Evolutionary conservation across 2,797 vertebrate genomes (phyloP), one percentile per base, ranked within the genome.

Genomic region (Microctenopoma lineatum): DNA sequence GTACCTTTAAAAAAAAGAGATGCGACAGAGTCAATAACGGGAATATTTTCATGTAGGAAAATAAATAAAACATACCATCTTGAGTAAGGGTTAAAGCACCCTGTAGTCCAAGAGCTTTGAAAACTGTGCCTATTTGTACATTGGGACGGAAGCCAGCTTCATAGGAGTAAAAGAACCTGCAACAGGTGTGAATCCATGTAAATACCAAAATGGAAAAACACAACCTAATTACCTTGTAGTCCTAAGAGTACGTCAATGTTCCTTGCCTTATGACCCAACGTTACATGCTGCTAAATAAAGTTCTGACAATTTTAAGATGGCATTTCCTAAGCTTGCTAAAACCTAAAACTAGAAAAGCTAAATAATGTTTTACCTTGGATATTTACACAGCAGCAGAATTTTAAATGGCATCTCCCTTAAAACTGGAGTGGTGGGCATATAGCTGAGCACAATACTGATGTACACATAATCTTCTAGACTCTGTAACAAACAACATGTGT

Each of bases 81-180:
- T 84, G 59, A 6, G 13, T 21, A 5, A 94, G 70, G 0, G n/a
- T 38, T 9, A 67, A 53, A 4, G 14, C 34, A 6, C 8, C 15
- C 21, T 50, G 68, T 18, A 41, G 36, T 4, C 44, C 7, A 12
- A 93, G 88, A 0, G 11, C 7, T 83, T 60, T 89, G 56, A 46
- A 70, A n/a, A 89, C 4, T 0, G 75, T 85, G 18, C 71, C 77
- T 59, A 67, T 69, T 5, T 16, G 18, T 0, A 91, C 8, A 32
- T 52, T 61, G 7, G 91, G 88, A 12, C 34, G 1, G 54, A 87
- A 87, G 5, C 92, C 90, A 58, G 81, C 56, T 36, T 77, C 74
- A 27, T 85, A 94, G 0, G 90, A 81, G 26, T 85, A 77, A 57
- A 88, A 79, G 3, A 73, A 77, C 64, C 92, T 94, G 77, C 0